These are phyloP conservation scores for Leptodactylus fuscus DNA, from an alignment of 2,113 vertebrate genomes.

Conservation along the genomic window DNA sequence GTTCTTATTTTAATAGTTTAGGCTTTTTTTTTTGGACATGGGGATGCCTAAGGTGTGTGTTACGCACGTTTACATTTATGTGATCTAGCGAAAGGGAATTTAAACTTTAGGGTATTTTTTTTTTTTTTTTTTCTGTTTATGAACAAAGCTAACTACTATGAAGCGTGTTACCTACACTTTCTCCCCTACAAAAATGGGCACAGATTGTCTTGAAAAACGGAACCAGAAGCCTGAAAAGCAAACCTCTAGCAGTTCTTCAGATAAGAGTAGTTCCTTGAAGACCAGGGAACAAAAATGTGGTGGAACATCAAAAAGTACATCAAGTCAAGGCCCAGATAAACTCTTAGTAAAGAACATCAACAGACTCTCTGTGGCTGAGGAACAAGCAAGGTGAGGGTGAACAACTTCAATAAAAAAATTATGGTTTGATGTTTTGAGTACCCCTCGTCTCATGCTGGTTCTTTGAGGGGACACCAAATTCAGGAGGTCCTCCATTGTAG, in stretches of 20 bases:
- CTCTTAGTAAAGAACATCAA: neutral
- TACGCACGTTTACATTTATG: no score
- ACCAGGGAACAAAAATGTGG: neutral
- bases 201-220: neutral
- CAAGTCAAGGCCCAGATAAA: neutral
- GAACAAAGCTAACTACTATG: neutral
- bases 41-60: no score
- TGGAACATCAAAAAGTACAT: neutral
- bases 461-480: no score
- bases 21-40: no score
- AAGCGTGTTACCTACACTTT: neutral
- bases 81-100: no score
- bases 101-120: no score
- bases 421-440: no score
- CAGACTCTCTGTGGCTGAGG: neutral
- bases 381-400: slow-evolving; percentile 27
- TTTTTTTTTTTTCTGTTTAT: neutral
- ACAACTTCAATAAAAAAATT: neutral
- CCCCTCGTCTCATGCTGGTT: no score
- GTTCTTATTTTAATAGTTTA: no score
- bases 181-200: neutral
- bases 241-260: neutral
- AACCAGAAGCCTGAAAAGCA: neutral
- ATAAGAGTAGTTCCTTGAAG: neutral
- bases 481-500: no score